Base-by-base conservation (phyloP, 1,140 invertebrate genomes). In the Sminthurides bifidus region DNA sequence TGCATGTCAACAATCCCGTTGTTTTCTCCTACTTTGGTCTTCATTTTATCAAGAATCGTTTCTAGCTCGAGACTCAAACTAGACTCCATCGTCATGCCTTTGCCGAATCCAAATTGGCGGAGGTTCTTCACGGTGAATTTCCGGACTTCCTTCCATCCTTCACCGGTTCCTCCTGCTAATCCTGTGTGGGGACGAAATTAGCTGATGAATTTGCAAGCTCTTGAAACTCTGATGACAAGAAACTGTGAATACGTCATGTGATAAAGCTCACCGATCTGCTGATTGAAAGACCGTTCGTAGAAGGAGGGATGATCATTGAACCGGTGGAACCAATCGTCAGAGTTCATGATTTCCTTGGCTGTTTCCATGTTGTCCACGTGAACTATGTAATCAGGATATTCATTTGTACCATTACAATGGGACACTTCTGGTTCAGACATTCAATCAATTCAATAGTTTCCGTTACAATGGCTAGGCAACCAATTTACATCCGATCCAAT, bases 91-190 rank as follows among this genome's bases (percentile, higher is more conserved):
- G 43, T 59, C 15, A 19, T 6, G 1, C 59, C 53, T 50, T 70
- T 68, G 19, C 71, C 69, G 26, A 72, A 66, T 26, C 71, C 69
- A 43, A 71, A 59, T 38, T 69, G 63, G 31, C 66, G 48, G n/a
- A 73, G 57, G 12, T 64, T 54, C 17, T 63, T 64, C 6, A 69
- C 4, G 8, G 65, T 54, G 55, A 69, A 70, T 51, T 64, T 59
- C 15, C 70, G 61, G 12, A 70, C 63, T 59, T 70, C 65, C 24
- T 40, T 21, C 54, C 54, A 56, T 31, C 19, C 10, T 1, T 51
- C 24, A 1, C 54, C 54, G 23, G 3, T 50, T 17, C 5, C 38
- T 5, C n/a, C 6, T 41, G 38, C 38, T 21, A 41, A 41, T 6
- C 38, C 38, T 41, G 23, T 17, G 5, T 41, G 4, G 23, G 23